A percentile compares a stretch with the other conserved stretches of the same genome.
Conservation (phyloP, 2,113 vertebrate genomes). For the Lepisosteus oculatus region DNA sequence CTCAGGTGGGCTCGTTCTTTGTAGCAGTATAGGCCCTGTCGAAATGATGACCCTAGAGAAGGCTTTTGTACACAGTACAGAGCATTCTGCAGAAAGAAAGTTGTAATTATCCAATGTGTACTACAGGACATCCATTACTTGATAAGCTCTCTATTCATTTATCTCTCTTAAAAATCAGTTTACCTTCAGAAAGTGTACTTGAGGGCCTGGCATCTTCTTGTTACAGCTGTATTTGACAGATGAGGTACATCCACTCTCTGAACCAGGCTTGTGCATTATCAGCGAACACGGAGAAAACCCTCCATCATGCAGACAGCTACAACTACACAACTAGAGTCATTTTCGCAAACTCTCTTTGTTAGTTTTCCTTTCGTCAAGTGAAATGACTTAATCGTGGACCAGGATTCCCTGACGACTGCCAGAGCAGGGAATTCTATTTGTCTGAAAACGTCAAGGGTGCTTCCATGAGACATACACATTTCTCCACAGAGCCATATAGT, state of each 20-base stretch:
- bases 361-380: not conserved
- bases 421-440: too few species aligned
- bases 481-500: too few species aligned
- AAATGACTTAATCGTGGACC: too few species aligned
- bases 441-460: too few species aligned
- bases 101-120: slow-evolving; percentile 40
- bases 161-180: slow-evolving; percentile 47
- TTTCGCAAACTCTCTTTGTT: slow-evolving; percentile 8
- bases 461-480: too few species aligned
- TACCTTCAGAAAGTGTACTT: slow-evolving; percentile 32
- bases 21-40: too few species aligned
- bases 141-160: slow-evolving; percentile 44
- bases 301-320: slow-evolving; percentile 38
- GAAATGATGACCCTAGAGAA: too few species aligned
- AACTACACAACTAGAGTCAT: slow-evolving; percentile 2
- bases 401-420: too few species aligned
- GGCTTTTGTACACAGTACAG: too few species aligned
- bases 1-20: too few species aligned
- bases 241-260: slow-evolving; percentile 18
- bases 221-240: slow-evolving; percentile 21
- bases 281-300: slow-evolving; percentile 27
- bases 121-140: slow-evolving; percentile 42
- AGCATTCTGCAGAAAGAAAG: not conserved
- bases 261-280: slow-evolving; percentile 30
- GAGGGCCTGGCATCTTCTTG: slow-evolving; percentile 1